phyloP scores from a whole-genome alignment of 2,888 invertebrate genomes.

The Hirudinaria manillensis region DNA sequence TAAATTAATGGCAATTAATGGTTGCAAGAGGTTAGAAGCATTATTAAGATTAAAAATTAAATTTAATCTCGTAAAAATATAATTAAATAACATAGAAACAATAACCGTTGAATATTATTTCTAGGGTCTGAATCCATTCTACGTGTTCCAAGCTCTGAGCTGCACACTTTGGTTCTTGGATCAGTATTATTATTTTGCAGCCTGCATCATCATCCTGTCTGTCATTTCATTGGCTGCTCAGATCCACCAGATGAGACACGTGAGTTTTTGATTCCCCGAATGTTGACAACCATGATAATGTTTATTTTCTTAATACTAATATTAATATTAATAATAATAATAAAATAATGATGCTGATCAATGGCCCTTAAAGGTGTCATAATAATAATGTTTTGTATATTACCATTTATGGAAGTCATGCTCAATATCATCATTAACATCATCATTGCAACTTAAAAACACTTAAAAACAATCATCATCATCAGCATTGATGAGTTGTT shows the following conservation, averaged over 20 bases:
- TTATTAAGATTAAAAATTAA: no score
- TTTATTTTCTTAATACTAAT: not conserved
- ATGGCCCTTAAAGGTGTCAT: no score
- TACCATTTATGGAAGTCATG: no score
- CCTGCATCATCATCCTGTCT: constrained; percentile 78
- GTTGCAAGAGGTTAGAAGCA: no score
- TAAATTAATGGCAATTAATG: no score
- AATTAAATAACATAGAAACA: not conserved
- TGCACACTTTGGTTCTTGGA: constrained; percentile 77
- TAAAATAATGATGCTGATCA: no score
- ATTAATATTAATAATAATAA: no score
- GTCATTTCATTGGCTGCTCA: constrained; percentile 75
- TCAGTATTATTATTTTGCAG: constrained; percentile 81
- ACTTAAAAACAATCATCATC: no score
- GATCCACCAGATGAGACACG: constrained; percentile 44
- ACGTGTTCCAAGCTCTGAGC: constrained; percentile 88
- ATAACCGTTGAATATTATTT: not conserved
- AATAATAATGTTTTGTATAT: no score
- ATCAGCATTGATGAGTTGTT: no score
- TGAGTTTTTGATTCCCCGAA: constrained; percentile 37
- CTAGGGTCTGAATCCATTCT: constrained; percentile 77
- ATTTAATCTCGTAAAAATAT: not conserved
- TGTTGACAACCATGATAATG: not conserved
- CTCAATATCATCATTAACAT: no score
- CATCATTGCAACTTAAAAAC: no score